Evolutionary conservation across 2,113 vertebrate genomes (phyloP), one percentile per base, ranked within the genome.

Genomic region (Sturnira hondurensis): DNA sequence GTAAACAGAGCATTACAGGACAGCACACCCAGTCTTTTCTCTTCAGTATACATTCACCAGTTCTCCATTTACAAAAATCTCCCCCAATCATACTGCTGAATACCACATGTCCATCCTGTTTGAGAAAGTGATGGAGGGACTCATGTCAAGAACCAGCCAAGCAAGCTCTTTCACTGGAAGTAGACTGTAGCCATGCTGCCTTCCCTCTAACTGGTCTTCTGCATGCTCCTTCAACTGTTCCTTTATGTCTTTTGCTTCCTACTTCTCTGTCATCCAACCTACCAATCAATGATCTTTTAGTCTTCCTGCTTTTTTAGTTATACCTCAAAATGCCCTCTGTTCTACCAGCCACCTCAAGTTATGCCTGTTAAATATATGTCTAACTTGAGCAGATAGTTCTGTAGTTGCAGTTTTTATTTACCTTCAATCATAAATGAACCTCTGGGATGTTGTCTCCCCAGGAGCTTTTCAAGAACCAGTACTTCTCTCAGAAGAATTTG

Each of bases 1-100:
- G 67, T 97, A 92, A 98, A 97, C 84, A 88, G 54, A 91, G 86
- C 92, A 95, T 97, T 97, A 97, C 86, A 84, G 94, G 98, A 97
- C 89, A 82, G 80, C 96, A 96, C 38, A 14, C 13, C 76, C 31
- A 45, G 76, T 81, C 86, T 84, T 97, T 93, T 91, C 50, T 96
- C 90, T 94, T 81, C 83, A 92, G 85, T 95, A 81, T 96, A 77
- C 65, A 58, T 45, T 97, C 68, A 73, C 78, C 94, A 93, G 41
- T 90, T 50, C 52, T 97, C 91, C 89, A 74, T 96, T 92, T 91
- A 95, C 89, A 97, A 73, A 45, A 68, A 54, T 94, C 73, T 97
- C 68, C 96, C 74, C 86, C 65, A 87, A 74, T 36, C 33, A 71
- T 96, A 84, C 89, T 97, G 61, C 95, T 95, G 77, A 91, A 96